Evolutionary conservation across 2,113 vertebrate genomes (phyloP).

Genomic region (Gymnobelideus leadbeateri): DNA sequence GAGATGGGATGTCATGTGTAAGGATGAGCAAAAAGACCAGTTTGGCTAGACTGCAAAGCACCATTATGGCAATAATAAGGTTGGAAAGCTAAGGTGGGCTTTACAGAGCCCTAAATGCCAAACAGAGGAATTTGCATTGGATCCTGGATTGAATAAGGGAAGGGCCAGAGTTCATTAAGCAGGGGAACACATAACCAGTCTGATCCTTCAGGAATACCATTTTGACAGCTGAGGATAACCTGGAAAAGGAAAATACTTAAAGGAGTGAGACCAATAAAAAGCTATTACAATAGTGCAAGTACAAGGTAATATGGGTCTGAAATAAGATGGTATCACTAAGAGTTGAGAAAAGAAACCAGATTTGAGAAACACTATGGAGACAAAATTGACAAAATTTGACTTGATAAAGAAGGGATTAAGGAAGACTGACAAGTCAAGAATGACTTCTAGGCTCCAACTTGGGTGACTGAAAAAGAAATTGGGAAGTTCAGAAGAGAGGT

Average conservation of each 20-base stretch:
- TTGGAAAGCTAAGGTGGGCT: neutral
- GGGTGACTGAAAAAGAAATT: neutral
- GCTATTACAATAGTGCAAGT: neutral
- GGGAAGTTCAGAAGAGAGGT: neutral
- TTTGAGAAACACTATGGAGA: neutral
- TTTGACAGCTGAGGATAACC: neutral
- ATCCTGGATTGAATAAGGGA: neutral
- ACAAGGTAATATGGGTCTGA: neutral
- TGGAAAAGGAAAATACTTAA: neutral
- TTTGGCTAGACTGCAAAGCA: neutral
- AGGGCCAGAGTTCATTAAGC: neutral
- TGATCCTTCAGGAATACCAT: neutral
- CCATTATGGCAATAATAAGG: neutral
- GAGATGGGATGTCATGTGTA: neutral
- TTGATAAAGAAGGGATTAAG: neutral
- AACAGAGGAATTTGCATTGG: neutral
- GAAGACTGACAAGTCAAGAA: neutral
- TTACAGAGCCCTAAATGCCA: neutral
- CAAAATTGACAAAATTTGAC: neutral
- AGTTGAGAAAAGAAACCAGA: neutral
- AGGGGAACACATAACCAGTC: neutral
- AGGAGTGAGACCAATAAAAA: neutral
- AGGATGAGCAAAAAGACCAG: neutral
- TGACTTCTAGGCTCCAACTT: neutral
- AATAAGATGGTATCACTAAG: no score